These are phyloP conservation scores for Tricholauxania praeusta DNA, from an alignment of 2,888 invertebrate genomes.

Conservation along the genomic window DNA sequence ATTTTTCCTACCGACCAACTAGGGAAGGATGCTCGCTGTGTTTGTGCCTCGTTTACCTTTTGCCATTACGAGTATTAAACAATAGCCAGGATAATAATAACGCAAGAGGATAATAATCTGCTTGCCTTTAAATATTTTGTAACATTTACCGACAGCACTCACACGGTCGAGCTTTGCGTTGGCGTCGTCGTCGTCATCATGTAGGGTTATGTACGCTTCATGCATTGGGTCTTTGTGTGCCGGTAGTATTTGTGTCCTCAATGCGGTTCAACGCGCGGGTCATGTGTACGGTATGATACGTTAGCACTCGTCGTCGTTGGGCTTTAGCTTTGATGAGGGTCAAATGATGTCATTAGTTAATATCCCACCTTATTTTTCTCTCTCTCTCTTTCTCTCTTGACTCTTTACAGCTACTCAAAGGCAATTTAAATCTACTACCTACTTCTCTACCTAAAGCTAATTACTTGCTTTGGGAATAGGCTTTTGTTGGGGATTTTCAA, in stretches of 20 bases:
- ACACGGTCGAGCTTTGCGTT: neutral
- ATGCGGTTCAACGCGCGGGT: constrained; percentile 12
- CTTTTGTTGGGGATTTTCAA: constrained; percentile 1
- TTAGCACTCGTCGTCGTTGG: no score
- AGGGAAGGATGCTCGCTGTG: neutral
- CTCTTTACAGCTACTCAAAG: neutral
- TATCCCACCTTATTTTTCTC: neutral
- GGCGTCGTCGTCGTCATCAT: neutral
- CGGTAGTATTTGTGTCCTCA: no score
- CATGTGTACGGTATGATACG: neutral
- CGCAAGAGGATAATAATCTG: constrained; percentile 25
- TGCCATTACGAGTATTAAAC: constrained; percentile 17
- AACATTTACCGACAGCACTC: constrained; percentile 5
- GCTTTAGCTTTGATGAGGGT: constrained; percentile 25
- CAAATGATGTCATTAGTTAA: constrained; percentile 27
- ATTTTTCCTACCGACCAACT: no score
- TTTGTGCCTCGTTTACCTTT: constrained; percentile 1
- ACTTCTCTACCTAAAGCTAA: neutral
- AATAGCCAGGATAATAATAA: constrained; percentile 13
- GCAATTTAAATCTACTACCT: neutral
- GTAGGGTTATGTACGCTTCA: neutral
- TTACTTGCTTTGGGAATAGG: neutral
- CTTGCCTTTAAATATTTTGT: constrained; percentile 22
- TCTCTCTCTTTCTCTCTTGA: neutral
- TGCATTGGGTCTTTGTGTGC: no score